These are phyloP conservation scores for Aurelia aurita complex sp. Pacific DNA, from an alignment of 30 jellyfish, hydroid and myxozoan species.

Conservation along the genomic window DNA sequence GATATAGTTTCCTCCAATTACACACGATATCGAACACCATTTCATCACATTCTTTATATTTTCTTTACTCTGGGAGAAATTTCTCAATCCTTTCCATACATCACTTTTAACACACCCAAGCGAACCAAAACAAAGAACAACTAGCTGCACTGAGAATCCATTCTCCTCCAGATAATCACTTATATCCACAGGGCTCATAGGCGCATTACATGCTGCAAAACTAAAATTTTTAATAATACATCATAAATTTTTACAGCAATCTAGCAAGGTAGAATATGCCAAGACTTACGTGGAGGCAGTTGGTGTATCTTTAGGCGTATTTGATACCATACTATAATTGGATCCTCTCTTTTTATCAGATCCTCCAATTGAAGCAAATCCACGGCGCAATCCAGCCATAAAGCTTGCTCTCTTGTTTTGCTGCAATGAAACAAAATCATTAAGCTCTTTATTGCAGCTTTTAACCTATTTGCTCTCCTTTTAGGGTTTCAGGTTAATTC, in stretches of 20 bases:
- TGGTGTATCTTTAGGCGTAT: constrained; percentile 51
- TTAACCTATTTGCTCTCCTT: not conserved
- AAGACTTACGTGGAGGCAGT: constrained; percentile 21
- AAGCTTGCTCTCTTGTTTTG: constrained; percentile 83
- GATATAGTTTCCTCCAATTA: no score
- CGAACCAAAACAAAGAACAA: no score
- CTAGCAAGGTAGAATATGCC: no score
- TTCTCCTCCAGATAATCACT: not conserved
- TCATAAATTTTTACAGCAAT: no score
- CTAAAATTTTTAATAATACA: not conserved
- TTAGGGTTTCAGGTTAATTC: no score
- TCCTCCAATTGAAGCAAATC: constrained; percentile 75
- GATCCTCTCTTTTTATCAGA: constrained; percentile 57
- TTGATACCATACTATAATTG: constrained; percentile 38
- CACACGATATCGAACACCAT: no score
- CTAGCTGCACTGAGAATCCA: no score
- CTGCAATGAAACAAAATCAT: not conserved
- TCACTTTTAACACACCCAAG: no score
- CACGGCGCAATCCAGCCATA: constrained; percentile 83
- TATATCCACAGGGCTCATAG: not conserved
- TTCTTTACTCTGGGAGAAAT: no score
- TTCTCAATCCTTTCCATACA: no score
- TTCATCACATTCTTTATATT: no score
- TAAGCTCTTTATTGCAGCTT: not conserved
- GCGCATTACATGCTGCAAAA: not conserved